Evolutionary conservation across 1,140 invertebrate genomes (phyloP), one percentile per base, ranked within the genome.

Genomic region (Calosoma granatense): DNA sequence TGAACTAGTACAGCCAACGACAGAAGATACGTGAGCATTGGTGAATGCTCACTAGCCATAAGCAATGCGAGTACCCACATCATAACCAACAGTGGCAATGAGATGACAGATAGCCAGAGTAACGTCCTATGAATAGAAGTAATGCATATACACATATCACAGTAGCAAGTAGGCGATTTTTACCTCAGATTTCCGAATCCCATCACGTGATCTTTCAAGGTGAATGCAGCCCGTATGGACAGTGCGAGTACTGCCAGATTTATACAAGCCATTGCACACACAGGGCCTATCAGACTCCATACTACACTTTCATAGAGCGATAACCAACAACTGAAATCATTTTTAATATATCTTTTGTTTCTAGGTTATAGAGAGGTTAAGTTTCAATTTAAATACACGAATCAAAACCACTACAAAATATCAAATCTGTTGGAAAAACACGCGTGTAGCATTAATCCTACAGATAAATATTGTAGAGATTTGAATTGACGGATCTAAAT

Each of bases 281-380:
- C 84, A 1, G 92, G 92, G 6, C 88, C 88, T 61, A 95, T 88
- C 55, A 95, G 76, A 72, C 90, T 87, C 92, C 92, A 95, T 4
- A 94, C 86, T 11, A 94, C 87, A 20, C 85, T 86, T 69, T 95
- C 91, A 68, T 94, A 92, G 9, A 94, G 82, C 0, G 89, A 92
- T n/a, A 97, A 76, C 93, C 93, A 97, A 69, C 93, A 97, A 68
- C 92, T 94, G 68, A n/a, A n/a, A n/a, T n/a, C n/a, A n/a, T n/a
- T n/a, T n/a, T n/a, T n/a, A n/a, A n/a, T n/a, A n/a, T n/a, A n/a
- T n/a, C n/a, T n/a, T n/a, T n/a, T n/a, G n/a, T n/a, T n/a, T n/a
- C n/a, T n/a, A n/a, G n/a, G n/a, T n/a, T n/a, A n/a, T n/a, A n/a
- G n/a, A n/a, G n/a, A n/a, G n/a, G n/a, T n/a, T n/a, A n/a, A n/a